A percentile compares a stretch with the other conserved stretches of the same genome.
Conservation (phyloP, 2,888 invertebrate genomes). For the Apantesis nais region DNA sequence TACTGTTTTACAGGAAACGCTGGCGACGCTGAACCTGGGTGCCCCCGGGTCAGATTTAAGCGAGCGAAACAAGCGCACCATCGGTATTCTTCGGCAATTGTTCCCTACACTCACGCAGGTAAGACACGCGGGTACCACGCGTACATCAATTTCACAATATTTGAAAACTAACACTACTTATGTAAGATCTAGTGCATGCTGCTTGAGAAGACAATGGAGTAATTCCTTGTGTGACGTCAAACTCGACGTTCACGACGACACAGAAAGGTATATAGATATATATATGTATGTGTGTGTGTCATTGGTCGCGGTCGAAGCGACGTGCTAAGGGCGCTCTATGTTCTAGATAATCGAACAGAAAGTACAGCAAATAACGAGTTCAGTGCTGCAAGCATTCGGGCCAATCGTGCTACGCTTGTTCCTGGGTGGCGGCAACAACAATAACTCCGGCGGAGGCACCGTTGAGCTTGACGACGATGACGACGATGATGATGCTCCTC, state of each 20-base stretch:
- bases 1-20: conserved; percentile 83
- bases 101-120: conserved; percentile 92
- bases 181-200: conserved; percentile 10
- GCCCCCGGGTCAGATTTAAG: conserved; percentile 88
- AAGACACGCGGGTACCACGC: conserved; percentile 49
- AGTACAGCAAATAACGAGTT: conserved; percentile 90
- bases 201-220: conserved; percentile 5
- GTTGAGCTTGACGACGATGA: conserved; percentile 83
- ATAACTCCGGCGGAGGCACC: conserved; percentile 71
- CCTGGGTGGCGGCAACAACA: conserved; percentile 81
- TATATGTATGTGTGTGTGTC: conserved; percentile 1
- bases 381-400: conserved; percentile 91
- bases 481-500: too few relatives aligned
- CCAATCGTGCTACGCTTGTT: conserved; percentile 89
- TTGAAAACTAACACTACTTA: background rate
- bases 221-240: background rate
- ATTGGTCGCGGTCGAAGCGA: conserved; percentile 37
- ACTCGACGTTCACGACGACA: background rate
- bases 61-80: conserved; percentile 91
- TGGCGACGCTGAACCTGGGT: conserved; percentile 88
- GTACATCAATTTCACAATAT: background rate
- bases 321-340: conserved; percentile 71
- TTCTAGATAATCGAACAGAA: conserved; percentile 91
- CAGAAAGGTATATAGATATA: background rate
- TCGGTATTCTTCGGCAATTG: conserved; percentile 90